Evolutionary conservation across 2,888 invertebrate genomes (phyloP).

Genomic region (Callosobruchus maculatus): DNA sequence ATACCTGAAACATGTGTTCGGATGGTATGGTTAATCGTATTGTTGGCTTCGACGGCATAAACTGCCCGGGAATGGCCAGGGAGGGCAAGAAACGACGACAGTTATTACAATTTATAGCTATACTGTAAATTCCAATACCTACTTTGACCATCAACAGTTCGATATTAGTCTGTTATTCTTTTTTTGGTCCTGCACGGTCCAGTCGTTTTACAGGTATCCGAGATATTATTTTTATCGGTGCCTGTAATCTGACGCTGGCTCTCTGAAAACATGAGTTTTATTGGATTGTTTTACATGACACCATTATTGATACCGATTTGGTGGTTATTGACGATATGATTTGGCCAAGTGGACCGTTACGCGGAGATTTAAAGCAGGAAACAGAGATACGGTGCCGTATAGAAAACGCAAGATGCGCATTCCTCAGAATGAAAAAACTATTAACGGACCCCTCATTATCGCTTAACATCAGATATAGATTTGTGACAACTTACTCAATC

Average conservation of each 20-base stretch:
- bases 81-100: slow-evolving; percentile 27
- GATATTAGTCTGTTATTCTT: slow-evolving; percentile 22
- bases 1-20: slow-evolving; percentile 44
- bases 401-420: too few species aligned
- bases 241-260: background rate
- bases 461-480: too few species aligned
- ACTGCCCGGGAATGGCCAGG: background rate
- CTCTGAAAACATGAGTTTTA: background rate
- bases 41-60: slow-evolving; percentile 22
- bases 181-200: background rate
- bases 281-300: background rate
- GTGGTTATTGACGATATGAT: background rate
- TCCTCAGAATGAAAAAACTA: too few species aligned
- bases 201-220: slow-evolving; percentile 12
- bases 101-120: slow-evolving; percentile 43
- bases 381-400: too few species aligned
- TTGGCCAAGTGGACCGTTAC: background rate
- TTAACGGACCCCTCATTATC: too few species aligned
- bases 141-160: slow-evolving; percentile 31
- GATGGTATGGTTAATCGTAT: slow-evolving; percentile 38
- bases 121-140: slow-evolving; percentile 34
- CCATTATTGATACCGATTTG: background rate
- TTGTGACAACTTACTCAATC: too few species aligned
- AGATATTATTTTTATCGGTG: slow-evolving; percentile 9
- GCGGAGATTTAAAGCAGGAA: too few species aligned